Base-by-base conservation (phyloP, 2,113 vertebrate genomes). In the Pardalotus punctatus region DNA sequence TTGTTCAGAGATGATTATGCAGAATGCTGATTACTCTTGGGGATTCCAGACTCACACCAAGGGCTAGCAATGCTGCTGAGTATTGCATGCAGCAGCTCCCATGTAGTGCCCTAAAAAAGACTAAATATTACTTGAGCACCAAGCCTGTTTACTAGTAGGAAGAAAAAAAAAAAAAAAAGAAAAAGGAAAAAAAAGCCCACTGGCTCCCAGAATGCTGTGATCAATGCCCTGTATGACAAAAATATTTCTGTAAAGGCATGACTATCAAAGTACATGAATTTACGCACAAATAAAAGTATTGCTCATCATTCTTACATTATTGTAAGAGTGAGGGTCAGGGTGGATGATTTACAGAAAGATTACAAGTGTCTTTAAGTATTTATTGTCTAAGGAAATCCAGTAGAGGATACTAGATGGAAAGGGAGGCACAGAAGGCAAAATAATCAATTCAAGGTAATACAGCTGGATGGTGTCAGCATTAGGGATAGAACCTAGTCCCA, bases 141-240 rank as follows among this genome's bases (percentile, higher is more conserved):
- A 22, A 61, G 9, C 4, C 65, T 60, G 4, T 76, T 73, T 85
- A 21, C 22, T 42, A 56, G 17, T 16, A 18, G 23, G 15, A 0
- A 6, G 9, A 51, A 31, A 50, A 25, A 50, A 27, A 15, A 23
- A 8, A 9, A 7, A 12, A 28, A n/a, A 71, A 27, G 6, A 31
- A 21, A 16, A 6, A 13, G 19, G 1, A 1, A 0, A 4, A 8
- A 60, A 40, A 67, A 38, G 2, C 22, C 42, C 21, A 33, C 2
- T n/a, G 42, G 73, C 31, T 86, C 28, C 24, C 14, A 60, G 47
- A 86, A 78, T 77, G 13, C 47, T 80, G 36, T 67, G 40, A 65
- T 82, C 3, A 14, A 42, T 90, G 23, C 8, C 40, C 6, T 69
- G 0, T n/a, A 42, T 29, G 12, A 81, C 51, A 70, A 78, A 88